Base-by-base conservation (phyloP, 2,888 invertebrate species). In the Aspidapion aeneum region DNA sequence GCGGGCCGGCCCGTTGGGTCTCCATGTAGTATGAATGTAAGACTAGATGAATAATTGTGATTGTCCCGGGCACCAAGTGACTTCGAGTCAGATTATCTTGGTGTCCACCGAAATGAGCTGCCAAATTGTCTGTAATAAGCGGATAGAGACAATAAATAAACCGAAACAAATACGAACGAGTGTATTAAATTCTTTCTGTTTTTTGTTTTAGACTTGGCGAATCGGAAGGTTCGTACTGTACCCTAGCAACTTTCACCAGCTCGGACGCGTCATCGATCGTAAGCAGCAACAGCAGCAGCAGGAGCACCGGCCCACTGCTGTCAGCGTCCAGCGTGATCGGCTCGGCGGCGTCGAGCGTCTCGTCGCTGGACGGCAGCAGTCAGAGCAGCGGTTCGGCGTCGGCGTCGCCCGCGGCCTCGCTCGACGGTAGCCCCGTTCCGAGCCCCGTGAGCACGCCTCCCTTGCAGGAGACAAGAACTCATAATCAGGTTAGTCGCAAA, bases 191-290 rank as follows among this genome's bases (percentile, higher is more conserved):
- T 3, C 12, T 35, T 35, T 52, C 9, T 18, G 49, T 50, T 60
- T 64, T 80, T 61, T 77, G 75, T 75, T 81, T 72, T 69, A 84
- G 85, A 74, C 85, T 86, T 73, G 85, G 86, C 71, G 86, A 86
- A 79, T 83, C 83, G 72, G 83, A 84, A 80, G 86, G 86, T 70
- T 85, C 85, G 71, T 85, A 85, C 75, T 86, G 85, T 77, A 85
- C 84, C 67, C 78, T 86, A 75, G 86, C 85, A 69, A 84, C 84
- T 63, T 85, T 85, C 70, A 81, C 77, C 58, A 73, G 72, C 61
- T 74, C 74, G 61, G 70, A 69, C 58, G 70, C 73, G 57, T 72
- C 73, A 20, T 68, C 70, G 61, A 62, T 66, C 35, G 21, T 48
- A 16, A 35, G 35, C 35, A 12, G 35, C 35, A n/a, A n/a, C n/a